Percentiles rank a stretch among this genome's conserved stretches.
These are phyloP conservation scores for Portevinia maculata DNA, from an alignment of 2,888 invertebrate genomes.

Conservation along the genomic window DNA sequence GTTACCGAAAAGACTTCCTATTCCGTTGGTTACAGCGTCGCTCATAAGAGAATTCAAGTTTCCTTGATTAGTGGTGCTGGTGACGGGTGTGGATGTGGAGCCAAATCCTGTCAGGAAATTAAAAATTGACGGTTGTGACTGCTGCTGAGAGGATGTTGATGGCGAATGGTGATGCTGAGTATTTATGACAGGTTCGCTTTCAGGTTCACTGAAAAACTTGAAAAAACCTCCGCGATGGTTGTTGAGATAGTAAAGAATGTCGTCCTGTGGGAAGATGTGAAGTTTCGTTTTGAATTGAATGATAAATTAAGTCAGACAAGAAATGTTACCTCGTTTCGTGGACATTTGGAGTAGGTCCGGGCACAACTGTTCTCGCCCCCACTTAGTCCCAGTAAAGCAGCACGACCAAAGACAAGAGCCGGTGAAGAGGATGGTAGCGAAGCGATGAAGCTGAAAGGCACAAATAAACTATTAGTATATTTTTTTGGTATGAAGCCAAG, in stretches of 20 bases:
- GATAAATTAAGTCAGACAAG: constrained; percentile 45
- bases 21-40: constrained; percentile 78
- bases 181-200: constrained; percentile 78
- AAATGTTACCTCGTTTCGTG: constrained; percentile 84
- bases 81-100: constrained; percentile 62
- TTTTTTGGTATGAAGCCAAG: not conserved
- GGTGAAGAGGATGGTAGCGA: constrained; percentile 84
- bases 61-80: constrained; percentile 76
- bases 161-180: constrained; percentile 43
- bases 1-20: constrained; percentile 80
- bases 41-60: constrained; percentile 75
- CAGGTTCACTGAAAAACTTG: constrained; percentile 87
- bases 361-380: constrained; percentile 82
- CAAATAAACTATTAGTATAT: not conserved
- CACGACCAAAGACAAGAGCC: constrained; percentile 88
- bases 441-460: constrained; percentile 78
- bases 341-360: constrained; percentile 88
- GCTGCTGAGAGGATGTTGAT: constrained; percentile 56
- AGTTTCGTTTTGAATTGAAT: constrained; percentile 56
- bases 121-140: constrained; percentile 68
- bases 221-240: constrained; percentile 94
- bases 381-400: constrained; percentile 89
- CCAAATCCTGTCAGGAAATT: constrained; percentile 77
- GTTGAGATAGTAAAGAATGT: constrained; percentile 90
- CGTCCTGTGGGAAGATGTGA: constrained; percentile 83